These are phyloP conservation scores for Epinotia bilunana DNA, from an alignment of 2,888 invertebrate species.

Conservation along the genomic window DNA sequence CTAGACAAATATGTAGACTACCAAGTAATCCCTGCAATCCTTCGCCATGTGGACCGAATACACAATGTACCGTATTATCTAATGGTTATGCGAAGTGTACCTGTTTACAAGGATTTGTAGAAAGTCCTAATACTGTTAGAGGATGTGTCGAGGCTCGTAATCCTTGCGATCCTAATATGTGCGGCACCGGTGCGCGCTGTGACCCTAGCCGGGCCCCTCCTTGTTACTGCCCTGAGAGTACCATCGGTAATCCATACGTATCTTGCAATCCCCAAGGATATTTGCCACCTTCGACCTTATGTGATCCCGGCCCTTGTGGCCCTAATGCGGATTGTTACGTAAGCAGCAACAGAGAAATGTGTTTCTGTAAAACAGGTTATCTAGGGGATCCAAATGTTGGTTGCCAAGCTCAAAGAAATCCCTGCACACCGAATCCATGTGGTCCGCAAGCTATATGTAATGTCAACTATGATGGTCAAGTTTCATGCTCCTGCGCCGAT, in stretches of 20 bases:
- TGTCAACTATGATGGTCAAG: slow-evolving; percentile 87
- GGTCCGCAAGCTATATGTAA: slow-evolving; percentile 91
- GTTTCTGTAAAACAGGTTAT: slow-evolving; percentile 91
- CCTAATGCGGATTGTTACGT: slow-evolving; percentile 93
- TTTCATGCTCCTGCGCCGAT: slow-evolving; percentile 89
- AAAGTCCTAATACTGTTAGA: slow-evolving; percentile 94
- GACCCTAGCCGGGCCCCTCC: slow-evolving; percentile 91
- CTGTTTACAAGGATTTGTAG: slow-evolving; percentile 91
- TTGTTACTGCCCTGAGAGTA: slow-evolving; percentile 93
- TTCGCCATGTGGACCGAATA: slow-evolving; percentile 95
- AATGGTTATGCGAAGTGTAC: slow-evolving; percentile 95
- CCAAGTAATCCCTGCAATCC: slow-evolving; percentile 92
- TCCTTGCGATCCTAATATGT: slow-evolving; percentile 93
- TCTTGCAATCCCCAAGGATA: slow-evolving; percentile 86
- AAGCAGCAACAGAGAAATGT: slow-evolving; percentile 91
- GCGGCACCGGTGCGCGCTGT: slow-evolving; percentile 91
- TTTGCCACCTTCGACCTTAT: slow-evolving; percentile 85
- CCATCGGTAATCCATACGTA: slow-evolving; percentile 92
- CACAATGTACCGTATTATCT: slow-evolving; percentile 90
- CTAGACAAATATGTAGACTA: slow-evolving; percentile 87
- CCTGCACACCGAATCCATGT: slow-evolving; percentile 92
- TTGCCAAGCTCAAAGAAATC: slow-evolving; percentile 88
- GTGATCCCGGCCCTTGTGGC: slow-evolving; percentile 93
- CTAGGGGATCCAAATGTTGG: slow-evolving; percentile 91
- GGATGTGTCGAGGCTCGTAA: slow-evolving; percentile 92